phyloP scores from a whole-genome alignment of 1,140 invertebrate genomes.

The Heliothis virescens region DNA sequence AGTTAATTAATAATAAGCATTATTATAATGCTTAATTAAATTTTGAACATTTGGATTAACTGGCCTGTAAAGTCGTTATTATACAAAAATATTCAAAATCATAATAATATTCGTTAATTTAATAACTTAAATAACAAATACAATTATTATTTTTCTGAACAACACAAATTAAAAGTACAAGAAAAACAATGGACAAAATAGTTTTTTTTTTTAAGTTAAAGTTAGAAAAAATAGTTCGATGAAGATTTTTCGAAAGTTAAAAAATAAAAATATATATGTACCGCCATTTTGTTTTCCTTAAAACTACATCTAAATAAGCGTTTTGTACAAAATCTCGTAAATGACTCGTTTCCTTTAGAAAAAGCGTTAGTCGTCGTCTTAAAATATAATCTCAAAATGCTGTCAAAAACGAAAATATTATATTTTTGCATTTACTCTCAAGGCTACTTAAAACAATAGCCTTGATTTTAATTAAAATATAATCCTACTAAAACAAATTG shows the following conservation, averaged over 20 bases:
- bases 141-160: not conserved
- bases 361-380: constrained; percentile 60
- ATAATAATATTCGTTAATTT: not conserved
- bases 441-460: constrained; percentile 5
- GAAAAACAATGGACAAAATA: not conserved
- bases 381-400: not conserved
- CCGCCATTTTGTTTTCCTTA: constrained; percentile 8
- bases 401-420: constrained; percentile 21
- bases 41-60: not conserved
- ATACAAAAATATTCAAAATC: not conserved
- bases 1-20: not conserved
- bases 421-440: not conserved
- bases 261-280: not conserved
- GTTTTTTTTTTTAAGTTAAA: too few species aligned
- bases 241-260: not conserved
- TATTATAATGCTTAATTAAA: not conserved
- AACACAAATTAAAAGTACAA: not conserved
- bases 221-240: not conserved
- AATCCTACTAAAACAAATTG: not conserved
- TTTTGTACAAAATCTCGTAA: constrained; percentile 41
- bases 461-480: constrained; percentile 8
- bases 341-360: constrained; percentile 62
- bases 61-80: not conserved
- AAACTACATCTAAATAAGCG: constrained; percentile 43
- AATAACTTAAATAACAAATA: not conserved